Conservation (phyloP, 2,888 invertebrate genomes). For the Scaptomyza cyrtandrae region DNA sequence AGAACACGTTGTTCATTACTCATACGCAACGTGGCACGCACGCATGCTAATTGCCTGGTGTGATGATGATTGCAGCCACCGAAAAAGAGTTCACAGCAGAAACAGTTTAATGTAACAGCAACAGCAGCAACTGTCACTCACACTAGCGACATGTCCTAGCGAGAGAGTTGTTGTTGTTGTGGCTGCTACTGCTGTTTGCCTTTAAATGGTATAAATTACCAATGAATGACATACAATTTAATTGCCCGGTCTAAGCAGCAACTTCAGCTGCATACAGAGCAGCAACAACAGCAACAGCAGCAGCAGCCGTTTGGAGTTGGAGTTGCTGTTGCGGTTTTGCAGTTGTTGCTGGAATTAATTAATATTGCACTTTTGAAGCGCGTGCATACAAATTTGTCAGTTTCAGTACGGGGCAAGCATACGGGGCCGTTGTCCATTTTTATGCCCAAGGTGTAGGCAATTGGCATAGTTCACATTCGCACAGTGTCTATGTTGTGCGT, state of each 20-base stretch:
- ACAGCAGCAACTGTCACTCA: slow-evolving; percentile 6
- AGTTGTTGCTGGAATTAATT: slow-evolving; percentile 80
- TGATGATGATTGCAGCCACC: slow-evolving; percentile 31
- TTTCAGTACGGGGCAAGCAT: slow-evolving; percentile 33
- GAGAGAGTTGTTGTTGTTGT: slow-evolving; percentile 35
- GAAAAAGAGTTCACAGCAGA: slow-evolving; percentile 16
- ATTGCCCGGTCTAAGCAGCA: slow-evolving; percentile 78
- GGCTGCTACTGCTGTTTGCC: slow-evolving; percentile 59
- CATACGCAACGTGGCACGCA: slow-evolving; percentile 55
- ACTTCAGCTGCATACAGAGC: slow-evolving; percentile 65
- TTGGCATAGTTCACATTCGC: slow-evolving; percentile 79
- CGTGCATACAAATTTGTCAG: slow-evolving; percentile 83
- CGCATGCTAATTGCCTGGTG: slow-evolving; percentile 67
- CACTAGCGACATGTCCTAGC: slow-evolving; percentile 41
- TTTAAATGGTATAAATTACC: slow-evolving; percentile 84
- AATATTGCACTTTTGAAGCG: slow-evolving; percentile 81
- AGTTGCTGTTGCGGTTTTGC: slow-evolving; percentile 45
- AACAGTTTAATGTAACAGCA: not conserved
- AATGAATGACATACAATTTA: slow-evolving; percentile 84
- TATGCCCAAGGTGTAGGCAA: slow-evolving; percentile 79
- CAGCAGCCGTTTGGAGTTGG: slow-evolving; percentile 16
- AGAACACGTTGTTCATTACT: slow-evolving; percentile 46
- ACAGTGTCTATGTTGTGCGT: slow-evolving; percentile 15
- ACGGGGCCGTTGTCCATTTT: slow-evolving; percentile 51
- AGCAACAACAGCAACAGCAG: slow-evolving; percentile 26